Conservation (phyloP, 2,113 vertebrate genomes). For the Oreochromis niloticus region DNA sequence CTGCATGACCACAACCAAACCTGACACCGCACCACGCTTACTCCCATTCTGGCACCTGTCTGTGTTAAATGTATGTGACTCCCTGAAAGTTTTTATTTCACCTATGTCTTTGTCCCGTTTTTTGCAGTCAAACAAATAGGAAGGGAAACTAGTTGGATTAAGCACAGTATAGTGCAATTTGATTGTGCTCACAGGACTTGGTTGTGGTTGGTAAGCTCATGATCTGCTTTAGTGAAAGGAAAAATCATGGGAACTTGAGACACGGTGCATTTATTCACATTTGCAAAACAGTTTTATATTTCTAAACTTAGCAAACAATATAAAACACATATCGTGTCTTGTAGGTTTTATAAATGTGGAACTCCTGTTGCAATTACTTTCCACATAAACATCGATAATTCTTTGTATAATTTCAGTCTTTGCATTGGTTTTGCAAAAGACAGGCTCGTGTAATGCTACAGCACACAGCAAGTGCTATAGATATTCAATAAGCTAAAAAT, state of each 20-base stretch:
- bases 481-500: background rate
- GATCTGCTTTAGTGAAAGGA: background rate
- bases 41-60: conserved; percentile 15
- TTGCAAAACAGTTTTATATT: background rate
- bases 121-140: background rate
- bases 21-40: conserved; percentile 4
- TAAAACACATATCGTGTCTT: background rate
- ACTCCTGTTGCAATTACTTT: background rate
- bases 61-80: background rate
- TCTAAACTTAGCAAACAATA: background rate
- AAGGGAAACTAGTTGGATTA: background rate
- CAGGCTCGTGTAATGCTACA: background rate
- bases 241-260: background rate
- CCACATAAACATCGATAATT: background rate
- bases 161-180: background rate
- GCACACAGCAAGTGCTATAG: background rate
- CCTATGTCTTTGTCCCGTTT: background rate
- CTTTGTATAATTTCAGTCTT: background rate
- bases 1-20: conserved; percentile 23
- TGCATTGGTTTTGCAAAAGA: background rate
- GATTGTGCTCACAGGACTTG: background rate
- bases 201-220: background rate
- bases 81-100: background rate
- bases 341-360: background rate
- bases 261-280: background rate